Evolutionary conservation across 30 jellyfish, hydroid and myxozoan genomes (phyloP), one percentile per base, ranked within the genome.

Genomic region (Aurelia sp.): DNA sequence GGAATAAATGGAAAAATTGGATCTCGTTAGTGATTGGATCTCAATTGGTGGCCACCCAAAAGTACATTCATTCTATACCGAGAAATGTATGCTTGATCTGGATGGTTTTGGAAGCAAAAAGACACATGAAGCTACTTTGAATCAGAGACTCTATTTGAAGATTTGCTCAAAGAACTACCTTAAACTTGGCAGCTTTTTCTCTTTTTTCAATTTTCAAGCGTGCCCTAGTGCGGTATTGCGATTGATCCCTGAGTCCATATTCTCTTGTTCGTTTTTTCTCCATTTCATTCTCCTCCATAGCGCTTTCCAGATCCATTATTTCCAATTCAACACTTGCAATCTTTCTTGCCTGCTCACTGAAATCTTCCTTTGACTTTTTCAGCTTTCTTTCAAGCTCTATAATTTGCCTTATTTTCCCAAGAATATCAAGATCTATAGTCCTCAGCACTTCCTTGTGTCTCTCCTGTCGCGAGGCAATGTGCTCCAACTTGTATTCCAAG

Each of bases 391-490:
- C 91, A 6, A 82, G 40, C 3, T 47, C 72, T 13, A 72, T 41
- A 12, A 82, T 31, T 21, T 57, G 60, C 20, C 73, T 59, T 16
- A 74, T 23, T 40, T 82, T 70, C 11, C 35, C 69, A 0, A 69
- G 60, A 17, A 53, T 58, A 50, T 69, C 85, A 40, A 19, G 79
- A 16, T 55, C 57, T 10, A 70, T 69, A 4, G 37, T 50, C 72
- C 91, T 69, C 1, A 82, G 69, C n/a, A 78, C 71, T 13, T 82
- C 91, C 11, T 61, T 70, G 52, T 69, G 85, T 22, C 79, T 55
- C 23, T 82, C 91, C 40, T 23, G 85, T 40, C 85, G 60, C 6
- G 47, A 12, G 20, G 61, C 58, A 19, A 71, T 33, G 17, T 64
- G 76, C 10, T 82, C 71, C 61, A 82, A 59, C 48, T 82, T 82